Evolutionary conservation across 2,888 invertebrate species (phyloP).

Genomic region (Erebia palarica): DNA sequence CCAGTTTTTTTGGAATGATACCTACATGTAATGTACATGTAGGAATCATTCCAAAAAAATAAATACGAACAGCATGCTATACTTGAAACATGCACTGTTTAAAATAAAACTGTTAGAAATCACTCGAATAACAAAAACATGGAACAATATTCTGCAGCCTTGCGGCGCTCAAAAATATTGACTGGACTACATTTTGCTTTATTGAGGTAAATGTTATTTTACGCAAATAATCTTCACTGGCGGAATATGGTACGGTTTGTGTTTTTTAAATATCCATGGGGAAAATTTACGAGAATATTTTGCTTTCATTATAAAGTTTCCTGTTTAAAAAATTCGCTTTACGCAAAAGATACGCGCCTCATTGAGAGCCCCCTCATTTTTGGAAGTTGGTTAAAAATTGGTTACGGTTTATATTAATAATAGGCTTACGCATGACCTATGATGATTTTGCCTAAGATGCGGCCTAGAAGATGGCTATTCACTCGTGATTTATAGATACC

Average conservation of each 20-base stretch:
- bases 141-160: neutral
- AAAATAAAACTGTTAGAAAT: neutral
- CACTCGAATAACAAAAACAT: neutral
- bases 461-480: too few species aligned
- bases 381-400: too few species aligned
- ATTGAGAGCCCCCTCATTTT: too few species aligned
- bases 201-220: slow-evolving; percentile 35
- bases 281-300: neutral
- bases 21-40: too few species aligned
- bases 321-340: neutral
- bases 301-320: neutral
- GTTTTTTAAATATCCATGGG: slow-evolving; percentile 11
- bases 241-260: slow-evolving; percentile 16
- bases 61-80: too few species aligned
- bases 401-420: too few species aligned
- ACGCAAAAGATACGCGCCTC: too few species aligned
- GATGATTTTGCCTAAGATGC: too few species aligned
- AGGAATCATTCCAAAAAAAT: neutral
- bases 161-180: slow-evolving; percentile 16
- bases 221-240: slow-evolving; percentile 32
- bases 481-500: too few species aligned
- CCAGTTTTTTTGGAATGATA: too few species aligned
- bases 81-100: too few species aligned
- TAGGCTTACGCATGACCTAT: too few species aligned
- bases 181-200: slow-evolving; percentile 21